A percentile compares a stretch with the other conserved stretches of the same genome.
These are phyloP conservation scores for Merodon equestris DNA, from an alignment of 2,888 invertebrate genomes.

Conservation along the genomic window DNA sequence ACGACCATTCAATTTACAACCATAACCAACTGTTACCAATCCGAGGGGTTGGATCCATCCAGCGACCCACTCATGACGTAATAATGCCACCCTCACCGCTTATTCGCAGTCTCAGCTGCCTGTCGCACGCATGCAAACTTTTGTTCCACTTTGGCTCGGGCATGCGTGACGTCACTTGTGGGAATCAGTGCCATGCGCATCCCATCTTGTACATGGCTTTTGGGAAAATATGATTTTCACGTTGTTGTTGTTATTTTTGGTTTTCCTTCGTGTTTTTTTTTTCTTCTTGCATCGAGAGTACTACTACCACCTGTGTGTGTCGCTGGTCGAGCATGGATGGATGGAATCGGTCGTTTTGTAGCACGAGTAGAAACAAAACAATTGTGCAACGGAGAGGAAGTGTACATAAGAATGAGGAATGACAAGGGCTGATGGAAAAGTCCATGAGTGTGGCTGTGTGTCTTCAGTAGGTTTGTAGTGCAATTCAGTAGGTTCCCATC, in stretches of 20 bases:
- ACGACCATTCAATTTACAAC: constrained; percentile 61
- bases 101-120: too few species aligned
- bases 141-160: constrained; percentile 51
- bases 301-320: constrained; percentile 36
- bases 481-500: constrained; percentile 37
- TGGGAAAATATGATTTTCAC: too few species aligned
- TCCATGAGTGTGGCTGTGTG: not conserved
- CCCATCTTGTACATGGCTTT: too few species aligned
- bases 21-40: constrained; percentile 42
- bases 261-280: too few species aligned
- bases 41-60: constrained; percentile 26
- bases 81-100: constrained; percentile 9
- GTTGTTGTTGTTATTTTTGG: too few species aligned
- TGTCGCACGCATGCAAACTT: constrained; percentile 32
- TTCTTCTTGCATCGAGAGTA: not conserved
- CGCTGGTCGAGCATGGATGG: too few species aligned
- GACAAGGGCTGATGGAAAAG: not conserved
- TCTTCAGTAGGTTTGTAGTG: constrained; percentile 60
- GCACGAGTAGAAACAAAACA: constrained; percentile 11
- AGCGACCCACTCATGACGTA: constrained; percentile 24
- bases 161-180: constrained; percentile 57
- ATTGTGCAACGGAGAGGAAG: constrained; percentile 36
- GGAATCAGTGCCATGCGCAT: constrained; percentile 41
- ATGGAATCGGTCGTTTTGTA: too few species aligned
- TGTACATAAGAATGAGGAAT: too few species aligned